Percentiles rank a stretch among this genome's conserved stretches.
Evolutionary conservation across 2,888 invertebrate genomes (phyloP).

Genomic region (Nymphalis c-album): DNA sequence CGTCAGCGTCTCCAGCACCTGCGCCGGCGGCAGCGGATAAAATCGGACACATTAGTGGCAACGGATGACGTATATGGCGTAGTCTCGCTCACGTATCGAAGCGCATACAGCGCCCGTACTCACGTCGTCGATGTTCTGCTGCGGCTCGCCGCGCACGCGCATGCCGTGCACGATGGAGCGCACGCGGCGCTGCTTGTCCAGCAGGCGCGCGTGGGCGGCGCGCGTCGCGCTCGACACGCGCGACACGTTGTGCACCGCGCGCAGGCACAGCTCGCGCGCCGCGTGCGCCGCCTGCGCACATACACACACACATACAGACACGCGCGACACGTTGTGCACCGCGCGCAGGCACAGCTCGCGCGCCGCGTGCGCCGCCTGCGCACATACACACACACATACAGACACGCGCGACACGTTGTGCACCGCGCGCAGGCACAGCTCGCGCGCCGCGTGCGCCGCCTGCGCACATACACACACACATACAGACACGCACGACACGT

Average conservation of each 20-base stretch:
- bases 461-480: constrained; percentile 38
- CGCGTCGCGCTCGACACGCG: constrained; percentile 46
- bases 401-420: neutral
- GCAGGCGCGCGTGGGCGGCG: constrained; percentile 85
- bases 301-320: neutral
- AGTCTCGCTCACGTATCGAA: neutral
- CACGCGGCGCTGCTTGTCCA: constrained; percentile 93
- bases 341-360: constrained; percentile 62
- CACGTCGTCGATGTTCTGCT: constrained; percentile 90
- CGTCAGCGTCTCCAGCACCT: constrained; percentile 93
- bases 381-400: too few species aligned
- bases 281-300: constrained; percentile 54
- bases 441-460: constrained; percentile 55
- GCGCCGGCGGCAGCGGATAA: constrained; percentile 18
- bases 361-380: constrained; percentile 56
- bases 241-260: constrained; percentile 59
- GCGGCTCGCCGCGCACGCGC: constrained; percentile 88
- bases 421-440: constrained; percentile 63
- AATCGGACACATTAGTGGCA: too few species aligned
- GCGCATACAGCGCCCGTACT: constrained; percentile 40
- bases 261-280: constrained; percentile 59
- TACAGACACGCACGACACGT: neutral
- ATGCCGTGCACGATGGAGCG: constrained; percentile 91
- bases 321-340: constrained; percentile 35
- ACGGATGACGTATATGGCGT: too few species aligned